These are phyloP conservation scores for Horisme vitalbata DNA, from an alignment of 2,888 invertebrate genomes.

Conservation along the genomic window DNA sequence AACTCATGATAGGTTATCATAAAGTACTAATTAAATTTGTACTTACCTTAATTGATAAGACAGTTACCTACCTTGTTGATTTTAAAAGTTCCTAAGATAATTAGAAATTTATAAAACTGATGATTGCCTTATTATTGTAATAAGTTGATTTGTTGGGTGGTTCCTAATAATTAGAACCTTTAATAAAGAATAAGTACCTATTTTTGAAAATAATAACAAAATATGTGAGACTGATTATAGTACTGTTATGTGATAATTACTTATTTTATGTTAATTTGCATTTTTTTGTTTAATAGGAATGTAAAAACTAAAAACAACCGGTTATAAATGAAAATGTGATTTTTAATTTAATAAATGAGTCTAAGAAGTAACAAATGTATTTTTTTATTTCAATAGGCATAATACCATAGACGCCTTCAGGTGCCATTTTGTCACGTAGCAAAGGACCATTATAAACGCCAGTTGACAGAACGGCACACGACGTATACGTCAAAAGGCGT, in stretches of 20 bases:
- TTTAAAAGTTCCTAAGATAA: not conserved
- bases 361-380: not conserved
- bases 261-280: not conserved
- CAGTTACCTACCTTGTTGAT: not conserved
- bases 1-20: not conserved
- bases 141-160: not conserved
- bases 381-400: not conserved
- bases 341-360: not conserved
- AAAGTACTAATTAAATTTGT: not conserved
- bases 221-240: not conserved
- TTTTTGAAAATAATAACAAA: not conserved
- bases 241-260: not conserved
- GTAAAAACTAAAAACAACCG: conserved; percentile 1
- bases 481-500: not conserved
- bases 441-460: not conserved
- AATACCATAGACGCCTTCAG: not conserved
- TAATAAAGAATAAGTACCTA: too few species aligned
- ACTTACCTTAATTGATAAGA: not conserved
- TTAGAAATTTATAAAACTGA: not conserved
- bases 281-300: not conserved
- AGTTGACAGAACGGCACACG: not conserved
- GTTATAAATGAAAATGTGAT: conserved; percentile 1
- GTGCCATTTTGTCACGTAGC: not conserved
- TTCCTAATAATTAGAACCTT: not conserved
- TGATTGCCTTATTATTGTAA: not conserved